phyloP scores from a whole-genome alignment of 1,140 invertebrate genomes.

The Phocides pigmalion region DNA sequence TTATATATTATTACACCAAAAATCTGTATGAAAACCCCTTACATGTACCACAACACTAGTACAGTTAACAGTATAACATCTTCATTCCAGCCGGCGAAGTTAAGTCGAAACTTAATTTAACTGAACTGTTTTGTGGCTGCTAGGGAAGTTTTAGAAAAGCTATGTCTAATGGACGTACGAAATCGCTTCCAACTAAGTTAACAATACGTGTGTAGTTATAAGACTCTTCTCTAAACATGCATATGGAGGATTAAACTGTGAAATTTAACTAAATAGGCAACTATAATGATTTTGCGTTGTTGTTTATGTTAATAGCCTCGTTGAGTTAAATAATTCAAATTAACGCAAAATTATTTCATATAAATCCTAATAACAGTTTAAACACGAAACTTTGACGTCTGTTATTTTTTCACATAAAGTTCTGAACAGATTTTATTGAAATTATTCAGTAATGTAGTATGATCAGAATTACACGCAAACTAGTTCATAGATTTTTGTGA shows the following conservation, averaged over 20 bases:
- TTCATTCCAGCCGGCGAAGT: slow-evolving; percentile 1
- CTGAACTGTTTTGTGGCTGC: slow-evolving; percentile 6
- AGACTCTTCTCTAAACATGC: not conserved
- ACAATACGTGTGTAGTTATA: slow-evolving; percentile 3
- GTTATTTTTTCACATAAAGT: no score
- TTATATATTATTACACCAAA: no score
- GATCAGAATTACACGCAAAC: no score
- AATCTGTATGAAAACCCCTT: not conserved
- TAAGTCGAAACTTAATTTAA: slow-evolving; percentile 10
- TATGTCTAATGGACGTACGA: slow-evolving; percentile 2
- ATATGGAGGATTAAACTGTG: not conserved
- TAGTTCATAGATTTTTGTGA: no score
- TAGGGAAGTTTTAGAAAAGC: slow-evolving; percentile 11
- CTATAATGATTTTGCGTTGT: no score
- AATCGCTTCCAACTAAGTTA: slow-evolving; percentile 6
- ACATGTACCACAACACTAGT: not conserved
- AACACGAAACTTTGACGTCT: no score
- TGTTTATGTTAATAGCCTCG: no score
- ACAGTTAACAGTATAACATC: not conserved
- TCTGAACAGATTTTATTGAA: no score
- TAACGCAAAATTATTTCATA: no score
- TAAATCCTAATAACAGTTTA: no score
- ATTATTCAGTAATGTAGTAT: no score
- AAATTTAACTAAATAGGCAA: not conserved
- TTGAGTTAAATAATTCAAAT: no score